Base-by-base conservation (phyloP, 1,140 invertebrate genomes). In the Myzus persicae region DNA sequence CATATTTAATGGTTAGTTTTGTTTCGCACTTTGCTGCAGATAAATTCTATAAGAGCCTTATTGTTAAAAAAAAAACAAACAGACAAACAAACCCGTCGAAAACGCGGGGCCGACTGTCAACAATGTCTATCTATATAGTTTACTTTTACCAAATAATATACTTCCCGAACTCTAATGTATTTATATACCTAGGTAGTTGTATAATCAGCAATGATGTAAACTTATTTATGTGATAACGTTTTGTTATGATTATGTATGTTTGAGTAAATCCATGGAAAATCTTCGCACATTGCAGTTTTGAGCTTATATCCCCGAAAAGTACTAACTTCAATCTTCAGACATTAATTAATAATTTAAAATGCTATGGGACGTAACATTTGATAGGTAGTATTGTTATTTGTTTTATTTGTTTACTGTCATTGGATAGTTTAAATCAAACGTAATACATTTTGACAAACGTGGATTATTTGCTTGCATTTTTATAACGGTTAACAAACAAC, bases 1-100 rank as follows among this genome's bases (percentile, higher is more conserved):
- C 85, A 88, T 88, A 88, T 46, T 88, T 88, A 88, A 88, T 88
- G 85, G 38, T 48, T 88, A 48, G 44, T 48, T 88, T 48, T 87
- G 84, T 87, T 87, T 44, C 14, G 31, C 82, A 40, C 40, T 42
- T 42, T 11, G 24, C 24, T 85, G 42, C 42, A 46, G 42, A 87
- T 42, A 87, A 24, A 44, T 44, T 87, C 31, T 87, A 3, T 31
- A 3, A 31, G 26, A 44, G 84, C 9, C 31, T 46, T 85, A 14
- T 22, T 84, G 22, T 87, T 26, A 44, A 87, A 87, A 38, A 82
- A n/a, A 82, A 38, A 44, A 85, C 2, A 44, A 24, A 42, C 24
- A 85, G 31, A 85, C 11, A 44, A 85, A 87, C 11, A 87, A 87
- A 44, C 5, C 4, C 11, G 5, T n/a, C 14, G 26, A 44, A 44